Percentiles rank a stretch among this genome's conserved stretches.
Evolutionary conservation across 1,140 invertebrate genomes (phyloP).

Genomic region (Megathymus violae): DNA sequence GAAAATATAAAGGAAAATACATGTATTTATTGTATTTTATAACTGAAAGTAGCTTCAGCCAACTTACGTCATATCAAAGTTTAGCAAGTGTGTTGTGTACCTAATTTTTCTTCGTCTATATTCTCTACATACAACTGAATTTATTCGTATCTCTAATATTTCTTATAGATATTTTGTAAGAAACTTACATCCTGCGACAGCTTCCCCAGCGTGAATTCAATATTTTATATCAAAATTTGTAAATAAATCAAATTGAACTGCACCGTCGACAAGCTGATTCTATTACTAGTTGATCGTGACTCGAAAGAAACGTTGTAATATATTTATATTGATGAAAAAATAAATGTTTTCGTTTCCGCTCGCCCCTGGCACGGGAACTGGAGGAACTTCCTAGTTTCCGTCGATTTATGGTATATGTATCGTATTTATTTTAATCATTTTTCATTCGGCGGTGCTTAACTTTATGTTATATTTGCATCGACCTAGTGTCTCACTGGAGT

Average conservation of each 20-base stretch:
- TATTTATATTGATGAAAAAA: constrained; percentile 28
- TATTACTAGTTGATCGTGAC: constrained; percentile 11
- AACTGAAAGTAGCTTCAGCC: no score
- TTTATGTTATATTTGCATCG: no score
- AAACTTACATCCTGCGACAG: not conserved
- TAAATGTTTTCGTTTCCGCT: constrained; percentile 11
- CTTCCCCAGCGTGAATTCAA: constrained; percentile 16
- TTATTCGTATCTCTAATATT: no score
- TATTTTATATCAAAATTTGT: constrained; percentile 6
- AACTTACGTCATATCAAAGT: no score
- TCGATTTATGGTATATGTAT: constrained; percentile 13
- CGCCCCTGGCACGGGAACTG: not conserved
- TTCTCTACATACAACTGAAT: no score
- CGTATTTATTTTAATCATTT: not conserved
- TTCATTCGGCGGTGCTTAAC: constrained; percentile 2
- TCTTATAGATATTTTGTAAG: no score
- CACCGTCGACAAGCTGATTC: constrained; percentile 22
- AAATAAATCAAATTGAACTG: constrained; percentile 23
- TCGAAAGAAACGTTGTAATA: constrained; percentile 16
- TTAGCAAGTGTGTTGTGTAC: no score
- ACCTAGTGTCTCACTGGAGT: no score
- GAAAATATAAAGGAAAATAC: no score
- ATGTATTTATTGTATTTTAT: no score
- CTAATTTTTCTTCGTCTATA: no score
- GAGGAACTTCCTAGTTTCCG: constrained; percentile 10